phyloP scores from a whole-genome alignment of 2,113 vertebrate genomes.

The Colius striatus region DNA sequence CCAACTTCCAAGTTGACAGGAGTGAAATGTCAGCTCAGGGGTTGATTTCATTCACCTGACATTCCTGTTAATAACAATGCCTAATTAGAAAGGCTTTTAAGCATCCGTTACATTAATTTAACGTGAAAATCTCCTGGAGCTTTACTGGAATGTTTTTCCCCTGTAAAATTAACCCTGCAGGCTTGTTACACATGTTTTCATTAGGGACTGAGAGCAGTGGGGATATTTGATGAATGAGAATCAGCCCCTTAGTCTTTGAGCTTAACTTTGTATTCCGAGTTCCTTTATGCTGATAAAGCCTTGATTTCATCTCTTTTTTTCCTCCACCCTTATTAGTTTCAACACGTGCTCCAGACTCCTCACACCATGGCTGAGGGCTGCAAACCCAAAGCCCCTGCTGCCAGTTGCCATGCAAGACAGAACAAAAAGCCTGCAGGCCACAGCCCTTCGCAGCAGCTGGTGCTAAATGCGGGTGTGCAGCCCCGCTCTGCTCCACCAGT shows the following conservation, averaged over 20 bases:
- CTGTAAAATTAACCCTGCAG: slow-evolving; percentile 79
- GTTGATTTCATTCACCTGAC: slow-evolving; percentile 77
- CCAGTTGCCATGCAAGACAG: neutral
- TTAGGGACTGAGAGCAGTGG: slow-evolving; percentile 67
- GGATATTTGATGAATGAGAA: slow-evolving; percentile 73
- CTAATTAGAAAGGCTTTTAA: slow-evolving; percentile 84
- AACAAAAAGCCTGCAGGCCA: neutral
- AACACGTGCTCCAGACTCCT: neutral
- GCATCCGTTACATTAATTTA: slow-evolving; percentile 81
- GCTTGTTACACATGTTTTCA: slow-evolving; percentile 80
- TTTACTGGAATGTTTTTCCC: slow-evolving; percentile 73
- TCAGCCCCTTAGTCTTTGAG: slow-evolving; percentile 52
- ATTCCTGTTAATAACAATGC: slow-evolving; percentile 76
- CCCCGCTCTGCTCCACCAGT: neutral
- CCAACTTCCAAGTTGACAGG: slow-evolving; percentile 13
- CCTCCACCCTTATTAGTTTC: neutral
- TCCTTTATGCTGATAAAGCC: slow-evolving; percentile 37
- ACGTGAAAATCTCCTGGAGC: slow-evolving; percentile 74
- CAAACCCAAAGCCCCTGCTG: neutral
- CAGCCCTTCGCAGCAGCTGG: neutral
- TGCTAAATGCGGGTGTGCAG: neutral
- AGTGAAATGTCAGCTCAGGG: slow-evolving; percentile 69
- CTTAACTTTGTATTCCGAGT: slow-evolving; percentile 49
- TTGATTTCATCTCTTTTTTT: neutral
- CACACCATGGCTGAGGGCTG: neutral